Conservation (phyloP, 2,888 invertebrate genomes). For the Theristus sp. region DNA sequence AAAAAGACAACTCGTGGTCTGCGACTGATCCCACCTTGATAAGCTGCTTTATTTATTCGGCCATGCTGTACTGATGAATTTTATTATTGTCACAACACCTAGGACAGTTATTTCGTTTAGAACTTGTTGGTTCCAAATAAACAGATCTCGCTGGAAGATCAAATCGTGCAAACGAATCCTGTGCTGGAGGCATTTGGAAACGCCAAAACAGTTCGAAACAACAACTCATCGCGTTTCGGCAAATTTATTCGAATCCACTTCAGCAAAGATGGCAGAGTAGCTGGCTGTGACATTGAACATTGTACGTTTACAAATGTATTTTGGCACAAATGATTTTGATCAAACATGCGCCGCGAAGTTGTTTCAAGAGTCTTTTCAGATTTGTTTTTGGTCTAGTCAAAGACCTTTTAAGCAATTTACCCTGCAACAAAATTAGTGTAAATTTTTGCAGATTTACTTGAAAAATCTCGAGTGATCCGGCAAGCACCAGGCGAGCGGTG, state of each 20-base stretch:
- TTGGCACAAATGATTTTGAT: background rate
- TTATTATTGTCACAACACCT: too few relatives aligned
- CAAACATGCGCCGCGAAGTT: background rate
- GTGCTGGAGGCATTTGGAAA: slow-evolving; percentile 98
- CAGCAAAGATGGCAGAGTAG: slow-evolving; percentile 94
- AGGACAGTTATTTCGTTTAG: too few relatives aligned
- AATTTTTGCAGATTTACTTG: slow-evolving; percentile 62
- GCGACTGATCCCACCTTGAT: too few relatives aligned
- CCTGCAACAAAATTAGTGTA: background rate
- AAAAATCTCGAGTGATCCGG: slow-evolving; percentile 99
- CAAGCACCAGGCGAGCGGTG: slow-evolving; percentile 76
- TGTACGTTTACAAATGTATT: slow-evolving; percentile 45
- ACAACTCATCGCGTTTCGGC: slow-evolving; percentile 99
- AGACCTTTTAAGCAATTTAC: background rate
- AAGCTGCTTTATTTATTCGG: too few relatives aligned
- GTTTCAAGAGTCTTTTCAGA: background rate
- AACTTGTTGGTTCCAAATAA: too few relatives aligned
- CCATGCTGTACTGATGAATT: too few relatives aligned
- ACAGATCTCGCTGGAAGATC: slow-evolving; percentile 88
- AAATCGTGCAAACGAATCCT: slow-evolving; percentile 98
- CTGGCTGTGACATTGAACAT: slow-evolving; percentile 99
- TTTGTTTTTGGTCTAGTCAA: background rate
- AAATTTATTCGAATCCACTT: slow-evolving; percentile 99
- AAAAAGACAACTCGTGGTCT: too few relatives aligned
- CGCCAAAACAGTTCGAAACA: slow-evolving; percentile 99